Conservation (phyloP, 2,797 vertebrate genomes). For the Spondyliosoma cantharus region DNA sequence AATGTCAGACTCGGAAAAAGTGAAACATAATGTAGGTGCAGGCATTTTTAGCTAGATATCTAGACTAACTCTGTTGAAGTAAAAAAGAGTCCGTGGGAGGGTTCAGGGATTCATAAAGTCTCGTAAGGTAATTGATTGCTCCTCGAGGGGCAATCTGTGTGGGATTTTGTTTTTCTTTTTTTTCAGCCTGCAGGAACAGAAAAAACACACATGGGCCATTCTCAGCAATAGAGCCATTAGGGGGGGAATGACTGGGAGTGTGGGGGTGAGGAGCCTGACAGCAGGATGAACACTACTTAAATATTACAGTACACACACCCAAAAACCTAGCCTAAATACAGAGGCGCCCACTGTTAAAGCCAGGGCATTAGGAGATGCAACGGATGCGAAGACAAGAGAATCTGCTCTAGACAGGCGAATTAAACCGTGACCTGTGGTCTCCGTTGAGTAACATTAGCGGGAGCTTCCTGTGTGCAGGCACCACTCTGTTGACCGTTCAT, state of each 20-base stretch:
- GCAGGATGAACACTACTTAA: slow-evolving; percentile 75
- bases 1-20: slow-evolving; percentile 9
- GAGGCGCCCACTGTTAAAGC: slow-evolving; percentile 80
- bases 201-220: slow-evolving; percentile 73
- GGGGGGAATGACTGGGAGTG: slow-evolving; percentile 54
- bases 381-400: slow-evolving; percentile 81
- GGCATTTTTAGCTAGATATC: slow-evolving; percentile 57
- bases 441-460: slow-evolving; percentile 85
- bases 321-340: slow-evolving; percentile 82
- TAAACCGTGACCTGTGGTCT: slow-evolving; percentile 92
- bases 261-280: slow-evolving; percentile 64
- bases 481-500: slow-evolving; percentile 89
- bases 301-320: slow-evolving; percentile 78
- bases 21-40: slow-evolving; percentile 58
- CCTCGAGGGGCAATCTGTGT: slow-evolving; percentile 79
- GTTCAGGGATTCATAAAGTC: slow-evolving; percentile 72
- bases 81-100: slow-evolving; percentile 58
- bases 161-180: slow-evolving; percentile 79
- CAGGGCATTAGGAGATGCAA: slow-evolving; percentile 76
- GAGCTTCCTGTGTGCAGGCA: slow-evolving; percentile 90
- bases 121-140: slow-evolving; percentile 79
- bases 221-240: slow-evolving; percentile 71
- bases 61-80: slow-evolving; percentile 47
- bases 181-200: slow-evolving; percentile 71
- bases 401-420: slow-evolving; percentile 86